A percentile compares a stretch with the other conserved stretches of the same genome.
Conservation (phyloP, 53 echinoderm and acorn worm genomes). For the Holothuria leucospilota region DNA sequence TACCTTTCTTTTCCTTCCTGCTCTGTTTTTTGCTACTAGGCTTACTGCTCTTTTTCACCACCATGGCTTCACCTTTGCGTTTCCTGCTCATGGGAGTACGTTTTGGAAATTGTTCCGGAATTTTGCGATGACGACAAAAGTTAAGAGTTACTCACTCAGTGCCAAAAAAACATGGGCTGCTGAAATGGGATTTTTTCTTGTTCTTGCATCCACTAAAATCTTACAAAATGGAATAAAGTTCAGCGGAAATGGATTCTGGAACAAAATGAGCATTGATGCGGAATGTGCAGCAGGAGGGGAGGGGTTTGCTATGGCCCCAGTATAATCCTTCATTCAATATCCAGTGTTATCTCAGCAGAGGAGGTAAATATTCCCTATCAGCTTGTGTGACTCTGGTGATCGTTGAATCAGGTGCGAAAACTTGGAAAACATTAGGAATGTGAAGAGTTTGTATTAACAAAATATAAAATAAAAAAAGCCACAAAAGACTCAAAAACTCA, state of each 20-base stretch:
- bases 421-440: conserved; percentile 44
- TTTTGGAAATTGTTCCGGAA: conserved; percentile 60
- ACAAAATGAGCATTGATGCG: conserved; percentile 48
- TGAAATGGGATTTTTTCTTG: not conserved
- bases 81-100: conserved; percentile 74
- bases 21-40: conserved; percentile 63
- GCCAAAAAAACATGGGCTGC: conserved; percentile 1
- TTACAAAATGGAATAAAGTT: conserved; percentile 51
- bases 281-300: conserved; percentile 48
- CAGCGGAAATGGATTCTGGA: conserved; percentile 48
- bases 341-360: not conserved
- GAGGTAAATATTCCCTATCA: conserved; percentile 7
- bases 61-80: conserved; percentile 57
- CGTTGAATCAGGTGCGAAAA: conserved; percentile 37
- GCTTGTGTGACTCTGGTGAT: conserved; percentile 10
- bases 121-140: not conserved
- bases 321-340: conserved; percentile 38
- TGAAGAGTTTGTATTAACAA: conserved; percentile 21
- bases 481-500: no score
- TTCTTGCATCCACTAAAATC: conserved; percentile 20
- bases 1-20: conserved; percentile 73
- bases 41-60: conserved; percentile 64
- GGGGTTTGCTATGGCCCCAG: conserved; percentile 38
- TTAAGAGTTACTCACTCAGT: no score
- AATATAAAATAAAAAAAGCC: conserved; percentile 8